phyloP scores from a whole-genome alignment of 2,113 vertebrate species.

The Syrrhaptes paradoxus region DNA sequence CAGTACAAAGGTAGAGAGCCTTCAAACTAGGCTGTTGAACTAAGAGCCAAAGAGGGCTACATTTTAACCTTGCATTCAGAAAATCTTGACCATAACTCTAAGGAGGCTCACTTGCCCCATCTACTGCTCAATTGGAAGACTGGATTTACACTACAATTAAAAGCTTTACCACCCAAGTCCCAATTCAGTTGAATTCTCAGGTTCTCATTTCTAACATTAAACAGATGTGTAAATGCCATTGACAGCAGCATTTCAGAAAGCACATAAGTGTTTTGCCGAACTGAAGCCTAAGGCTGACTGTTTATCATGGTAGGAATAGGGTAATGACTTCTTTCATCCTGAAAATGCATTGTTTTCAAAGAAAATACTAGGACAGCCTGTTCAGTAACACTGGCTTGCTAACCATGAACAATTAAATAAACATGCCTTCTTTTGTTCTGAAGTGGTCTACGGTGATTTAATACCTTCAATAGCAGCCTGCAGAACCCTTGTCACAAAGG shows the following conservation, averaged over 20 bases:
- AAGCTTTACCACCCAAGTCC: not conserved
- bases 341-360: not conserved
- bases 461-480: not conserved
- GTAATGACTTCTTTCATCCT: not conserved
- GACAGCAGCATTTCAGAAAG: not conserved
- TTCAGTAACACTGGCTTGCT: not conserved
- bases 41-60: constrained; percentile 34
- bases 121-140: constrained; percentile 49
- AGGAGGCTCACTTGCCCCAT: constrained; percentile 65
- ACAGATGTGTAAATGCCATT: not conserved
- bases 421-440: not conserved
- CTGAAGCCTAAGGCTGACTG: not conserved
- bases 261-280: not conserved
- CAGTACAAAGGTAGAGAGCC: constrained; percentile 61
- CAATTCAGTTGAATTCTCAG: not conserved
- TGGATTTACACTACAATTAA: not conserved
- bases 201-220: not conserved
- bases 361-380: not conserved
- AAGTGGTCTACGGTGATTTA: not conserved
- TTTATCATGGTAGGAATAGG: not conserved
- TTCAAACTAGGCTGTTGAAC: not conserved
- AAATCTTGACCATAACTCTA: not conserved
- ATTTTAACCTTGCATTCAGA: constrained; percentile 27
- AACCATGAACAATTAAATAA: not conserved
- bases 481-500: not conserved